These are phyloP conservation scores for Actinostola sp. DNA, from an alignment of 92 coral and sea anemone species.

Conservation along the genomic window DNA sequence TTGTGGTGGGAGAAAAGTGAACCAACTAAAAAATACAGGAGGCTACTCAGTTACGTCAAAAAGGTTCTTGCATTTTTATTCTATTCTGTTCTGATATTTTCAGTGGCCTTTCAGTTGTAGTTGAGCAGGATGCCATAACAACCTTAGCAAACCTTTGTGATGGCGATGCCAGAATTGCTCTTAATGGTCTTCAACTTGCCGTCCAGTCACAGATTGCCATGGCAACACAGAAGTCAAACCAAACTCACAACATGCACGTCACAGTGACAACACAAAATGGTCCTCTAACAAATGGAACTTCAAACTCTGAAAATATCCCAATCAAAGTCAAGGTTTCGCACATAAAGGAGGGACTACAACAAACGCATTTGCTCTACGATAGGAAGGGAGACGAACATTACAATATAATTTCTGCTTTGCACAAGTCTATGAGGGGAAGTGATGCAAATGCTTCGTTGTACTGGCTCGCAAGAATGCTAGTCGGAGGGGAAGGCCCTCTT, in stretches of 20 bases:
- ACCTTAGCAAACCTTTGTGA: constrained; percentile 88
- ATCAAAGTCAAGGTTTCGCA: constrained; percentile 65
- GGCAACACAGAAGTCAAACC: constrained; percentile 28
- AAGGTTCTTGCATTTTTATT: too few relatives aligned
- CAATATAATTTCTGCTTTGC: constrained; percentile 92
- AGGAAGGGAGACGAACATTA: constrained; percentile 95
- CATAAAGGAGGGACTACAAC: constrained; percentile 86
- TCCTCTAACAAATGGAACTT: neutral
- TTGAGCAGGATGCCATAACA: constrained; percentile 75
- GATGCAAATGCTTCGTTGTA: constrained; percentile 95
- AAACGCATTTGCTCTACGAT: constrained; percentile 89
- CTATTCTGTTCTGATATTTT: too few relatives aligned
- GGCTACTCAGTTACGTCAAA: too few relatives aligned
- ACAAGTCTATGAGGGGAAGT: constrained; percentile 94
- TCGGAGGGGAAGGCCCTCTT: constrained; percentile 94
- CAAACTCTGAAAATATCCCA: neutral
- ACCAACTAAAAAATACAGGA: too few relatives aligned
- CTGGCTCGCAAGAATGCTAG: constrained; percentile 97
- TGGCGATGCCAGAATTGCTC: constrained; percentile 96
- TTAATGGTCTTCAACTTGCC: constrained; percentile 96
- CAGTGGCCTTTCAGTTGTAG: constrained; percentile 9
- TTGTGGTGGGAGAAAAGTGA: too few relatives aligned
- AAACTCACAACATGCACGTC: neutral
- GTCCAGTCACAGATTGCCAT: constrained; percentile 83
- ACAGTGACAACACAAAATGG: neutral